Conservation (phyloP, 2,888 invertebrate species). For the Drosophila hamatofila region DNA sequence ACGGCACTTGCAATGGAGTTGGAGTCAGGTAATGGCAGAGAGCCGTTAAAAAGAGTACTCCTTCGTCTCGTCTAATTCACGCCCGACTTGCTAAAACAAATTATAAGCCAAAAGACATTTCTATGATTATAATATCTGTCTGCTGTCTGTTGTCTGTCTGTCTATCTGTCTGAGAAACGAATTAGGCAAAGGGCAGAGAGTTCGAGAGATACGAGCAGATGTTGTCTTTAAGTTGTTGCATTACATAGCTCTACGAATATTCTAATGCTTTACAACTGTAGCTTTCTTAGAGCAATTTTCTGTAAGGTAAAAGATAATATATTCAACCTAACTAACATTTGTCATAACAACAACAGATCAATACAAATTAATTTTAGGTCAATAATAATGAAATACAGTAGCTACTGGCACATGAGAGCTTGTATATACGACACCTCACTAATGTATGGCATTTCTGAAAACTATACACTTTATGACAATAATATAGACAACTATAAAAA, state of each 20-base stretch:
- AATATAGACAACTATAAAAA: too few species aligned
- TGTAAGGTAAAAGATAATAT: too few species aligned
- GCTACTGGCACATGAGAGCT: not conserved
- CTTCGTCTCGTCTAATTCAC: constrained; percentile 49
- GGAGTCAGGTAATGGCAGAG: constrained; percentile 3
- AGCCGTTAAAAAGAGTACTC: constrained; percentile 10
- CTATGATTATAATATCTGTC: constrained; percentile 52
- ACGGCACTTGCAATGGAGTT: not conserved
- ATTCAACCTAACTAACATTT: too few species aligned
- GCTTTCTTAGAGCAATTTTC: not conserved
- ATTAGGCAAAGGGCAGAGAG: not conserved
- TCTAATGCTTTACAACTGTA: not conserved
- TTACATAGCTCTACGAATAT: not conserved
- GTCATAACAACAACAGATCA: not conserved
- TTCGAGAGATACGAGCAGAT: constrained; percentile 25
- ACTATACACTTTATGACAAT: too few species aligned
- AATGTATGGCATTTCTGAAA: too few species aligned
- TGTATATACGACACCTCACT: too few species aligned
- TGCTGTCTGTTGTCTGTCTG: constrained; percentile 1
- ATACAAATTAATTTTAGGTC: not conserved
- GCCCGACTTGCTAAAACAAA: constrained; percentile 56
- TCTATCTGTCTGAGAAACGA: constrained; percentile 4
- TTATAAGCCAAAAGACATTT: constrained; percentile 69
- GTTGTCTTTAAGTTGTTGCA: constrained; percentile 14
- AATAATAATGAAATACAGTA: not conserved